Evolutionary conservation across 2,888 invertebrate genomes (phyloP).

Genomic region (Amphipyra berbera): DNA sequence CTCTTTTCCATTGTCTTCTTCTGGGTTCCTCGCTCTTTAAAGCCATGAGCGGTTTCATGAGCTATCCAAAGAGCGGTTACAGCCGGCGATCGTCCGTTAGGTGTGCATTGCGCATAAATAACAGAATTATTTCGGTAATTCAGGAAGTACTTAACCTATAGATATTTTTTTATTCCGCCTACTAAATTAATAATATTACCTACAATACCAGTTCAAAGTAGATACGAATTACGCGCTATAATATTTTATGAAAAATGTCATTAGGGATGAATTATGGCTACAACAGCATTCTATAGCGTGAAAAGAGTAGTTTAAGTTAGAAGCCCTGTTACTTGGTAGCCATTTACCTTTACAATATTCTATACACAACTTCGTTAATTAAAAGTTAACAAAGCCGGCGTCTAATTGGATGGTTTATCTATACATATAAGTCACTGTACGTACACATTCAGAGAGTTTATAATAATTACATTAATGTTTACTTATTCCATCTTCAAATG

Average conservation of each 20-base stretch:
- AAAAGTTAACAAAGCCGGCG: constrained; percentile 77
- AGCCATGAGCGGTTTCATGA: too few species aligned
- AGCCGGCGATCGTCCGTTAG: too few species aligned
- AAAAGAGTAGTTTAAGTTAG: constrained; percentile 38
- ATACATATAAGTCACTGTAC: constrained; percentile 47
- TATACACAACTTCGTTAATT: constrained; percentile 75
- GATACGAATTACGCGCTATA: constrained; percentile 7
- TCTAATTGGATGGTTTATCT: constrained; percentile 77
- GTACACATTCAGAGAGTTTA: constrained; percentile 39
- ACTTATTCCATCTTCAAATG: constrained; percentile 33
- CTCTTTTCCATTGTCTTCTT: too few species aligned
- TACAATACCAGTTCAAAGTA: not conserved
- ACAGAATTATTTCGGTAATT: too few species aligned
- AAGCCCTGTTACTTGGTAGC: constrained; percentile 48
- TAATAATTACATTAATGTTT: constrained; percentile 55
- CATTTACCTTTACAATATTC: constrained; percentile 57
- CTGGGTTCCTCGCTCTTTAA: too few species aligned
- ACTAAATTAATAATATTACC: too few species aligned
- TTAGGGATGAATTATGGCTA: constrained; percentile 35
- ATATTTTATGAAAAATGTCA: constrained; percentile 25
- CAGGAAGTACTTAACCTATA: too few species aligned
- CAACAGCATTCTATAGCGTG: constrained; percentile 33
- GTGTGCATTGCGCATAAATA: too few species aligned
- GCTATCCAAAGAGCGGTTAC: too few species aligned
- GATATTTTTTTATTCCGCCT: not conserved